Conservation (phyloP, 30 jellyfish, hydroid and myxozoan species). For the Aurelia aurita region DNA sequence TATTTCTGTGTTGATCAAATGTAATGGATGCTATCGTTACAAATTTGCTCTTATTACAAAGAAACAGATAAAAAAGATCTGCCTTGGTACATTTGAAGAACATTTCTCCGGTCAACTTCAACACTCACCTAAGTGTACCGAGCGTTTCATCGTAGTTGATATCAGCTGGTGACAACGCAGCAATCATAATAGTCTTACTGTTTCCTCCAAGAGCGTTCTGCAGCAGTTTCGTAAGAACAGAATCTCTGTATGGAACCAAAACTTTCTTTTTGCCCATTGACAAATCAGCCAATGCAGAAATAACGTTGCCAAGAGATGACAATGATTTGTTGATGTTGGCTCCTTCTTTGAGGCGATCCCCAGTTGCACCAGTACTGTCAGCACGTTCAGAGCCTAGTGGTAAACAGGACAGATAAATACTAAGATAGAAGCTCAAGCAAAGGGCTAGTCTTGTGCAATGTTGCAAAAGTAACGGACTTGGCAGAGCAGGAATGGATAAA, state of each 20-base stretch:
- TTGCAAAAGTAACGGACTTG: no score
- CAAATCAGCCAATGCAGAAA: constrained; percentile 96
- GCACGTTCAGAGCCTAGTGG: constrained; percentile 96
- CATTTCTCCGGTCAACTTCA: not conserved
- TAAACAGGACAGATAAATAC: no score
- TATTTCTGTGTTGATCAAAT: no score
- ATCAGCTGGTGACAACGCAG: constrained; percentile 99
- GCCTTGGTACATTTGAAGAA: not conserved
- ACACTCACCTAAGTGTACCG: constrained; percentile 86
- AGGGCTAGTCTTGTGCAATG: no score
- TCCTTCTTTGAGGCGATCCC: constrained; percentile 99
- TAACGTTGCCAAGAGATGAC: constrained; percentile 98
- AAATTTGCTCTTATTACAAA: no score
- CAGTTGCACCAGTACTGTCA: constrained; percentile 99
- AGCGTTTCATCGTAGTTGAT: constrained; percentile 96
- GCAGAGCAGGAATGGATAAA: no score
- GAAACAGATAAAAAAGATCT: no score
- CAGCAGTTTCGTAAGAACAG: constrained; percentile 93
- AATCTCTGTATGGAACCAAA: constrained; percentile 98
- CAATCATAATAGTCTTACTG: constrained; percentile 98
- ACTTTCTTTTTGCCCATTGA: constrained; percentile 98
- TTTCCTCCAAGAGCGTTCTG: constrained; percentile 99
- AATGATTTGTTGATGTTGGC: constrained; percentile 94
- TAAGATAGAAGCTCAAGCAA: no score
- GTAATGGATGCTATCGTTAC: no score